phyloP scores from a whole-genome alignment of 92 coral and sea anemone species.

The Parazoanthus atlanticus region DNA sequence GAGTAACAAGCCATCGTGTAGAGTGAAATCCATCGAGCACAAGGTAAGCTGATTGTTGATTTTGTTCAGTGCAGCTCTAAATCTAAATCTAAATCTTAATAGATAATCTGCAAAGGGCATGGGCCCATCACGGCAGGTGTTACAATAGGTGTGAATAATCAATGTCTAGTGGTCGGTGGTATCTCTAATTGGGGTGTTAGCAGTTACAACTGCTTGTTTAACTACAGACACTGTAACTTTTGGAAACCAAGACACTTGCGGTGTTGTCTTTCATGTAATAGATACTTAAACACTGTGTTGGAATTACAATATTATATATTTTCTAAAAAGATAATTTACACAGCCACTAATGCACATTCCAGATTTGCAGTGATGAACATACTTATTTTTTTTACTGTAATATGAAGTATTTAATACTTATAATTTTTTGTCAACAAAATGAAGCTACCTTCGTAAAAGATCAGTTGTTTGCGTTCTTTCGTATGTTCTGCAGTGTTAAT shows the following conservation, averaged over 20 bases:
- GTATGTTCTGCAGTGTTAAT: not conserved
- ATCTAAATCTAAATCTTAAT: too few species aligned
- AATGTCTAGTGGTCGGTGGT: not conserved
- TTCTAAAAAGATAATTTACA: too few species aligned
- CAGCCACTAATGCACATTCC: too few species aligned
- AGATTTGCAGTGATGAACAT: not conserved
- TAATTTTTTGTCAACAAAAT: not conserved
- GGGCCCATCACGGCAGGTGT: too few species aligned
- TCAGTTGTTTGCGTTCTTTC: too few species aligned
- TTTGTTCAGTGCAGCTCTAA: not conserved
- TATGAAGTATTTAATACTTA: not conserved
- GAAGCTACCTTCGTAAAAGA: not conserved
- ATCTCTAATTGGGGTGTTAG: too few species aligned
- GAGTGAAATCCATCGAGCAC: constrained; percentile 28
- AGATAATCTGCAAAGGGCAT: too few species aligned
- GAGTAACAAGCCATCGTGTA: constrained; percentile 62
- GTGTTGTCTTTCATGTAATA: too few species aligned
- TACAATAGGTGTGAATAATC: not conserved
- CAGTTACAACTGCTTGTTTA: not conserved
- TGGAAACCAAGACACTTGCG: too few species aligned
- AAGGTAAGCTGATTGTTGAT: constrained; percentile 56
- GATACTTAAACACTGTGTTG: too few species aligned
- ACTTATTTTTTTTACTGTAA: not conserved
- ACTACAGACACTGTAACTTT: too few species aligned
- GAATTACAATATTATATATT: too few species aligned